Conservation (phyloP, 2,888 invertebrate genomes). For the Galerucella calmariensis region DNA sequence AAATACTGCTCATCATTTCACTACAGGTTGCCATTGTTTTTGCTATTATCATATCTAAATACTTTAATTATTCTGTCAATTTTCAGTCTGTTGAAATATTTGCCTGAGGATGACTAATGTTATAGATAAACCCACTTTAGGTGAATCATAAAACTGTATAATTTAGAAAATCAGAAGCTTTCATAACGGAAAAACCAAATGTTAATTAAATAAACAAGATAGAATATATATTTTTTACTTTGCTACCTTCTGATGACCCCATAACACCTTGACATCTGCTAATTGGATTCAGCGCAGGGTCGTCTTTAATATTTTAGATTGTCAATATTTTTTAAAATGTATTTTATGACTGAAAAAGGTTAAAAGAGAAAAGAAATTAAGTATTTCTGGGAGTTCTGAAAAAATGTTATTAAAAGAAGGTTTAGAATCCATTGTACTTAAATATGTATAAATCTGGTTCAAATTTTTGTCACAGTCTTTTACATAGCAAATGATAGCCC, state of each 20-base stretch:
- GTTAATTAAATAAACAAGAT: neutral
- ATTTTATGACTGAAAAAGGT: too few species aligned
- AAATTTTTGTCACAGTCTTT: too few species aligned
- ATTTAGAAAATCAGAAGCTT: neutral
- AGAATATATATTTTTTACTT: neutral
- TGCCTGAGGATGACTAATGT: neutral
- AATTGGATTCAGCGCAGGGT: neutral
- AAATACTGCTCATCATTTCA: too few species aligned
- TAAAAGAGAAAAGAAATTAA: too few species aligned
- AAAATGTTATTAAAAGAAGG: too few species aligned
- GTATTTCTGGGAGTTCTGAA: too few species aligned
- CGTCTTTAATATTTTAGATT: neutral
- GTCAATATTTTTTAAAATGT: too few species aligned
- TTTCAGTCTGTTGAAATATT: neutral
- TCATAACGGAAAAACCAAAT: conserved; percentile 4
- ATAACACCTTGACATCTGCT: neutral
- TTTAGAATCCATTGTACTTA: too few species aligned
- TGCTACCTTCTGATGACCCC: neutral
- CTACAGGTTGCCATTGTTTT: too few species aligned
- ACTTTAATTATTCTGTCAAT: neutral
- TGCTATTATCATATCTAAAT: too few species aligned
- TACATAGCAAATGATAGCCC: too few species aligned
- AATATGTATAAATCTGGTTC: too few species aligned
- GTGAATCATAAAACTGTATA: conserved; percentile 4
- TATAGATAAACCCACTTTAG: neutral